phyloP scores from a whole-genome alignment of 2,888 invertebrate species.

The Lasioglossum figueresi region DNA sequence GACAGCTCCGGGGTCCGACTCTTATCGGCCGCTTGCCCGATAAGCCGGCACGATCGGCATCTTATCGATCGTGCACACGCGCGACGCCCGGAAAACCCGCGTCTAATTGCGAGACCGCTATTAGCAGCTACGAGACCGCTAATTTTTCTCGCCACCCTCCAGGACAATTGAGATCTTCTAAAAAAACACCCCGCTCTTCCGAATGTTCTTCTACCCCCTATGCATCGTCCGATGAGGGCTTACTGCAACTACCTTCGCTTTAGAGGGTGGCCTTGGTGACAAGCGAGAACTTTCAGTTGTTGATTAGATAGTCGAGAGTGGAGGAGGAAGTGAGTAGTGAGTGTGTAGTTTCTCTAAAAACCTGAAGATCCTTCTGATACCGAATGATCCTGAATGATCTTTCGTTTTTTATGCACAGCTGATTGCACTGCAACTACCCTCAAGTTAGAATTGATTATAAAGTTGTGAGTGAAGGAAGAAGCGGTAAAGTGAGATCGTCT shows the following conservation, averaged over 20 bases:
- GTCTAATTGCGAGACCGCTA: slow-evolving; percentile 37
- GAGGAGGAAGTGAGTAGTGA: no score
- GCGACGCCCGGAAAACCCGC: slow-evolving; percentile 49
- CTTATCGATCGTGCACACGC: slow-evolving; percentile 70
- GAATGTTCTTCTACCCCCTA: background rate
- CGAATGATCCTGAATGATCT: background rate
- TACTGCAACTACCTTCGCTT: background rate
- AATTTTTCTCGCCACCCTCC: background rate
- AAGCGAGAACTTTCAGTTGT: background rate
- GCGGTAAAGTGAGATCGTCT: no score
- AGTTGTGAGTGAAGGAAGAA: no score
- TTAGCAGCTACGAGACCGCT: background rate
- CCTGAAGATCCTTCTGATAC: background rate
- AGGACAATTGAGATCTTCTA: background rate
- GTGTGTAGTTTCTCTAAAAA: background rate
- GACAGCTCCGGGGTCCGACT: slow-evolving; percentile 56
- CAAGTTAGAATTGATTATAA: no score
- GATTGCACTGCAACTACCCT: no score
- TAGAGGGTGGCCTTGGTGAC: background rate
- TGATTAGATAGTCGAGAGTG: background rate
- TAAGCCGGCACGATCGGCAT: slow-evolving; percentile 69
- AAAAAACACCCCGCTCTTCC: background rate
- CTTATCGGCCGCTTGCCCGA: slow-evolving; percentile 66
- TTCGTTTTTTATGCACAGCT: no score
- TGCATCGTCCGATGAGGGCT: background rate